Evolutionary conservation across 1,140 invertebrate genomes (phyloP).

Genomic region (Drosophila bocki): DNA sequence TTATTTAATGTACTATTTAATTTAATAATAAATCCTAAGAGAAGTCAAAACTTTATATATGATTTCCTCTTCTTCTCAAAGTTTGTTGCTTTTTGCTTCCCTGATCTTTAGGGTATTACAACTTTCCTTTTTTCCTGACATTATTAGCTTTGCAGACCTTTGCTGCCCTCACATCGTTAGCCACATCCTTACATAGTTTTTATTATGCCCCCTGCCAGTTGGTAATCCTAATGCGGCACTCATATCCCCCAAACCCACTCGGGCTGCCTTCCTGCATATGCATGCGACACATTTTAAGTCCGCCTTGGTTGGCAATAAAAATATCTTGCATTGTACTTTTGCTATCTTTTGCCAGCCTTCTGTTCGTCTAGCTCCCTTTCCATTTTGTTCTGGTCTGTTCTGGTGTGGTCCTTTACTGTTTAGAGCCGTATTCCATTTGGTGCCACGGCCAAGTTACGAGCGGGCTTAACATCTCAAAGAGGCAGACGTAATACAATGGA

Average conservation of each 20-base stretch:
- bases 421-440: slow-evolving; percentile 61
- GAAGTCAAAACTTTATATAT: background rate
- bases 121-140: slow-evolving; percentile 29
- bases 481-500: slow-evolving; percentile 60
- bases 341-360: slow-evolving; percentile 58
- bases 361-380: slow-evolving; percentile 42
- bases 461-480: slow-evolving; percentile 58
- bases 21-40: background rate
- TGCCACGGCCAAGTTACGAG: slow-evolving; percentile 59
- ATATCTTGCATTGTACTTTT: slow-evolving; percentile 78
- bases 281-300: slow-evolving; percentile 79
- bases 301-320: slow-evolving; percentile 78
- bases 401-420: slow-evolving; percentile 38
- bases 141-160: slow-evolving; percentile 53
- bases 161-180: slow-evolving; percentile 70
- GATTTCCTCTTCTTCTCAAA: background rate
- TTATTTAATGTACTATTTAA: background rate
- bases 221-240: slow-evolving; percentile 64
- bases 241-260: slow-evolving; percentile 20
- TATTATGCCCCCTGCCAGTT: slow-evolving; percentile 56
- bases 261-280: slow-evolving; percentile 50
- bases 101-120: slow-evolving; percentile 33
- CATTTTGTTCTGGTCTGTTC: slow-evolving; percentile 28
- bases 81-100: background rate
- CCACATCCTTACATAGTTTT: slow-evolving; percentile 80